Evolutionary conservation across 2,113 vertebrate species (phyloP), one percentile per base, ranked within the genome.

Genomic region (Eublepharis macularius): DNA sequence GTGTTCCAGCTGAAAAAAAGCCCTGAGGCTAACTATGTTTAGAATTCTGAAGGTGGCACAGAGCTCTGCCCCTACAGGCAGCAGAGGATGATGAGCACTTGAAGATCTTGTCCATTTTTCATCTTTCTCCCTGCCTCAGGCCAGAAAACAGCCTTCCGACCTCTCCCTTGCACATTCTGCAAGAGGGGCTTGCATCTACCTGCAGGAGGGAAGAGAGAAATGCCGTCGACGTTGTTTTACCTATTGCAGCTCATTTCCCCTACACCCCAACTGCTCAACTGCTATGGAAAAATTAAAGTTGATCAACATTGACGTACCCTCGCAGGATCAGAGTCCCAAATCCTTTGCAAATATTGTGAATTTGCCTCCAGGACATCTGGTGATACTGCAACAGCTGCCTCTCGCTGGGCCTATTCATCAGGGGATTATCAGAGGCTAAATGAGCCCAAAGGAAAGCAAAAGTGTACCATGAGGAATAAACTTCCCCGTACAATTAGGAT

Each of bases 401-500:
- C 45, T 34, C 29, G 11, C 39, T 34, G 32, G 78, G 57, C 21
- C 74, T 63, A 49, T 65, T 83, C 81, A 51, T 82, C 81, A 65
- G 41, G n/a, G 54, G 11, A 41, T 66, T 60, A 73, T 39, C 3
- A 57, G 70, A 87, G 60, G 73, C 0, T 5, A 75, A 92, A 78
- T 80, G 51, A 89, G 14, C 86, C 88, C n/a, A 24, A 68, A 90
- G 80, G 79, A 81, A 87, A 75, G 90, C 60, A 89, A 26, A 91
- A 89, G 78, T 65, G 34, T 16, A 6, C 65, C 75, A 73, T 13
- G 82, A 80, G 82, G 87, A 82, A 73, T 65, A 76, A 66, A 85
- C 83, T 92, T 86, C 82, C 88, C 74, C 29, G 65, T 85, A 81
- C 84, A 83, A 75, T 87, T 91, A 90, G 80, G 88, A 84, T 79